phyloP scores from a whole-genome alignment of 2,797 vertebrate species.

The Novumbra hubbsi region DNA sequence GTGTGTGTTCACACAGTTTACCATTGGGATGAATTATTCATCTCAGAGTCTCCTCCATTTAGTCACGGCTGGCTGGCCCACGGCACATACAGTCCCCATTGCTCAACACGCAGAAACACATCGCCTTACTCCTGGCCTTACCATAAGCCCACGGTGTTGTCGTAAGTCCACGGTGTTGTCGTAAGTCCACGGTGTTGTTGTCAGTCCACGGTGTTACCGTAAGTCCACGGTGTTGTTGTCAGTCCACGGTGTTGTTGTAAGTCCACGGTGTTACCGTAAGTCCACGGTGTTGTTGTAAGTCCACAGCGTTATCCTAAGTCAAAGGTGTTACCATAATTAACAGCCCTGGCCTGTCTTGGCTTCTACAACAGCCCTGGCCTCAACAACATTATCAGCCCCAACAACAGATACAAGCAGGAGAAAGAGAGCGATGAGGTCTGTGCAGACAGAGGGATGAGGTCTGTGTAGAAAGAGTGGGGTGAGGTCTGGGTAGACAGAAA shows the following conservation, averaged over 20 bases:
- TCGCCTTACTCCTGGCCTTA: conserved; percentile 4
- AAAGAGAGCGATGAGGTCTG: no score
- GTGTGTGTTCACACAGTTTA: conserved; percentile 51
- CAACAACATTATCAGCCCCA: not conserved
- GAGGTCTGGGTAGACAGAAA: not conserved
- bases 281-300: no score
- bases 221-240: no score
- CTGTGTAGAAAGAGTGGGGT: not conserved
- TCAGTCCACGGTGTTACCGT: no score
- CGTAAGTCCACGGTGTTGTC: no score
- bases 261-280: no score
- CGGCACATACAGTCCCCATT: conserved; percentile 58
- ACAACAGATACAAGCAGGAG: no score
- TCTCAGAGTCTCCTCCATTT: conserved; percentile 70
- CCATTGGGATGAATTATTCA: conserved; percentile 72
- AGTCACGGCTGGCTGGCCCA: conserved; percentile 58
- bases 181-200: no score
- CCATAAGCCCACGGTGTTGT: not conserved
- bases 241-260: no score
- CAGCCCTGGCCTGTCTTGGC: not conserved
- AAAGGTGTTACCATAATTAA: no score
- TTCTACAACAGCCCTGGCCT: not conserved
- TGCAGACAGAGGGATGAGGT: no score
- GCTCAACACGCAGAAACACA: conserved; percentile 54
- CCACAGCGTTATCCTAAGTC: no score